Evolutionary conservation across 2,113 vertebrate species (phyloP), one percentile per base, ranked within the genome.

Genomic region (Murina feae): DNA sequence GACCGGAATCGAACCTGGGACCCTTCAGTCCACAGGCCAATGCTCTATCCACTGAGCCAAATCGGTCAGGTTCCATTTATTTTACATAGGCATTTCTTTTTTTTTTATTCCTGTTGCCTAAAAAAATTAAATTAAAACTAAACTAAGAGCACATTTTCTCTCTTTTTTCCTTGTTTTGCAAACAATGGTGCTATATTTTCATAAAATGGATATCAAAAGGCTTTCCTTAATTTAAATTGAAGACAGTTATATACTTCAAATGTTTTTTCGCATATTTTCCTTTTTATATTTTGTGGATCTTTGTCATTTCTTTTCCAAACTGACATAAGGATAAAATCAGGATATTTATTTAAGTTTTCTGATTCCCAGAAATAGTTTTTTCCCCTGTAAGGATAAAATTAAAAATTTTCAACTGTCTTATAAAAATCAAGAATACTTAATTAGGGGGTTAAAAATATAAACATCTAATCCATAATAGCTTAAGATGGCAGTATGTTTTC

Each of bases 381-480:
- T 58, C 17, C 17, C 32, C 42, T 63, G 0, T 71, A 95, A 91
- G 83, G 90, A 93, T 74, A 84, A 90, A 96, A 92, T 71, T 83
- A 0, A 53, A 83, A 95, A 58, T 1, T 69, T 68, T 90, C 18
- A 65, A n/a, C 65, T 51, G 6, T 55, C 84, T 79, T 86, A 79
- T 65, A 85, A 89, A 90, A 97, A 84, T 81, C 91, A 94, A 88
- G 87, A 94, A 47, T 63, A 91, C 55, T 94, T 93, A 89, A 93
- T 91, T 78, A 63, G 9, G 25, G 65, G 47, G 30, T 84, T 95
- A 92, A 97, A 96, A 91, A 94, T 93, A 93, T 92, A 97, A 96
- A 96, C 71, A 96, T 87, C 65, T 72, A 93, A 90, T 94, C 66
- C 32, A 78, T 74, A 97, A 91, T 71, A 90, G 78, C 47, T 94